Conservation (phyloP, 2,888 invertebrate species). For the Euzophera pinguis region DNA sequence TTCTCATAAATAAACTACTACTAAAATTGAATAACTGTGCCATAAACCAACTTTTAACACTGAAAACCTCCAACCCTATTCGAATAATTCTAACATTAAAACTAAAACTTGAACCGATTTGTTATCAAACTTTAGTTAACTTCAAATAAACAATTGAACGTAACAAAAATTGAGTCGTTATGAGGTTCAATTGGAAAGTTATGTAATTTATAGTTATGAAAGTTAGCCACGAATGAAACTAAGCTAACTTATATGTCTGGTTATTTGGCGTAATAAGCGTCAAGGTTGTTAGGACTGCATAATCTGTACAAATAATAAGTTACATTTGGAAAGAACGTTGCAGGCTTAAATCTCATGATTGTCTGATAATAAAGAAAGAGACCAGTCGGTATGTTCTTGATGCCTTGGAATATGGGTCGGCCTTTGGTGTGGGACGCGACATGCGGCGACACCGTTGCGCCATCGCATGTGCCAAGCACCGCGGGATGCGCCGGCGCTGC, state of each 20-base stretch:
- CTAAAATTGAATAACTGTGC: not conserved
- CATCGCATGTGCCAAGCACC: too few species aligned
- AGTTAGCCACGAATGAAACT: slow-evolving; percentile 34
- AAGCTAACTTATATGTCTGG: slow-evolving; percentile 46
- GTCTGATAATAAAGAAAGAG: too few species aligned
- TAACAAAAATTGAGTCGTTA: slow-evolving; percentile 20
- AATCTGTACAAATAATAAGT: too few species aligned
- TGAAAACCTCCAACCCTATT: slow-evolving; percentile 17
- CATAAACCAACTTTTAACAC: slow-evolving; percentile 22
- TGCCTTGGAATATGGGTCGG: too few species aligned
- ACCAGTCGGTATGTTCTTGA: too few species aligned
- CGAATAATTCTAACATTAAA: slow-evolving; percentile 15
- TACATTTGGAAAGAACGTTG: too few species aligned
- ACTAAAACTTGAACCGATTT: slow-evolving; percentile 17
- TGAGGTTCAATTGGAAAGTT: slow-evolving; percentile 25
- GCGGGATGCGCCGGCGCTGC: too few species aligned
- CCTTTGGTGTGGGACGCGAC: too few species aligned
- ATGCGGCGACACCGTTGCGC: too few species aligned
- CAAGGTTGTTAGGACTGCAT: too few species aligned
- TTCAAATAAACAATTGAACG: slow-evolving; percentile 19
- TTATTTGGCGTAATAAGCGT: slow-evolving; percentile 26
- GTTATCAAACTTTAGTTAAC: slow-evolving; percentile 3
- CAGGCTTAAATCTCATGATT: too few species aligned
- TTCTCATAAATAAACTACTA: not conserved
- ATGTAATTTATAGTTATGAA: slow-evolving; percentile 30